Evolutionary conservation across 2,888 invertebrate genomes (phyloP), one percentile per base, ranked within the genome.

Genomic region (Philopedon plagiatum): DNA sequence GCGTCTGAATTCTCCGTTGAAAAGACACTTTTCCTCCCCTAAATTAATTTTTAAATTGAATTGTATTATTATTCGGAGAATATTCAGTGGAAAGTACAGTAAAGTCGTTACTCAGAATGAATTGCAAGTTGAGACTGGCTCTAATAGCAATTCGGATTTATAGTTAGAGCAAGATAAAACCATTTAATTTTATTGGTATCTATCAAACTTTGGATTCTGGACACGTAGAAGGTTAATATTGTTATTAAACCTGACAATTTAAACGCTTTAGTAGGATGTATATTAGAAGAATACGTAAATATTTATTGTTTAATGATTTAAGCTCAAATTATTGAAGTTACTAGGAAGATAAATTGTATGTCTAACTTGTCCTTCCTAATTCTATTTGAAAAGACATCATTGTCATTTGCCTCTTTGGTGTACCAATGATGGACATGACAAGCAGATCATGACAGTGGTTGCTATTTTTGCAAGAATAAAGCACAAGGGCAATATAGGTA

Each of bases 141-240:
- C 78, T 82, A 80, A 83, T 83, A 83, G 82, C 82, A 81, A 78
- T 82, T 82, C 78, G 79, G 77, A 78, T 82, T 81, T 81, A 83
- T 83, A 83, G 81, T 82, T 83, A 83, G 82, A 79, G 66, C 57
- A 58, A 63, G 65, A 81, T 78, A 71, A 78, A 76, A 78, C 81
- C 79, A 80, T 83, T 83, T 78, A 74, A 73, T 82, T 84, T 83
- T 82, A 84, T 83, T 80, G 82, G 79, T 79, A 79, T 78, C 79
- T 80, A 80, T 78, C 80, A 26, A 9, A 13, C 37, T 66, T 39
- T 13, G 32, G 7, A 71, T 32, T 61, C 66, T 5, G 60, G 13
- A 15, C 65, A 66, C 71, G 61, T 61, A 54, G 21, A 18, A 4
- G 2, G 5, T 13, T 37, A 26, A 70, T 37, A 63, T 34, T 51